phyloP scores from a whole-genome alignment of 2,888 invertebrate genomes.

The Kuschelorhynchus macadamiae region DNA sequence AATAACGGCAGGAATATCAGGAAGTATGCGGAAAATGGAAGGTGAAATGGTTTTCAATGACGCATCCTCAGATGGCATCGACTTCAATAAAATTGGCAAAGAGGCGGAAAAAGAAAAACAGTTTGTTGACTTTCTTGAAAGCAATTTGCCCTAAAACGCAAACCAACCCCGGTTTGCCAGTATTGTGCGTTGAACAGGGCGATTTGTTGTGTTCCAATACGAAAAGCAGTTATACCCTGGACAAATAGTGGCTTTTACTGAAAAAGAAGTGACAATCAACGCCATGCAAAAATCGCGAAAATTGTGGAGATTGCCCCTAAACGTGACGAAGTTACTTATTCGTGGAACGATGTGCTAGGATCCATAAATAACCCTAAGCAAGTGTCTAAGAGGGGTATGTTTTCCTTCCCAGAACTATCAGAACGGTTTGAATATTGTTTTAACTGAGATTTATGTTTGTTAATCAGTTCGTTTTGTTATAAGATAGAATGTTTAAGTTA shows the following conservation, averaged over 20 bases:
- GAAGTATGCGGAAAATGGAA: background rate
- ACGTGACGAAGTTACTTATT: conserved; percentile 20
- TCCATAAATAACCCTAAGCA: conserved; percentile 29
- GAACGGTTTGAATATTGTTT: too few species aligned
- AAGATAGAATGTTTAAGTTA: too few species aligned
- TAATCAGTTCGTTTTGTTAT: too few species aligned
- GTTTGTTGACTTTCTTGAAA: background rate
- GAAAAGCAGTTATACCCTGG: conserved; percentile 36
- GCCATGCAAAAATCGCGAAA: conserved; percentile 42
- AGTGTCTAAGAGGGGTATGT: conserved; percentile 22
- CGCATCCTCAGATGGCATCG: conserved; percentile 23
- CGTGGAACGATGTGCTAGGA: conserved; percentile 29
- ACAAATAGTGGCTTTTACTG: conserved; percentile 23
- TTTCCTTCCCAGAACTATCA: too few species aligned
- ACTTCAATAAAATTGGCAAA: conserved; percentile 19
- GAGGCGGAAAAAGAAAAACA: conserved; percentile 24
- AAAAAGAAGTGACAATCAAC: conserved; percentile 22
- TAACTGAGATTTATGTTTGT: too few species aligned
- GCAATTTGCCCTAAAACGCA: background rate
- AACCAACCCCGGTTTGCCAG: conserved; percentile 16
- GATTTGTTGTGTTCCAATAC: conserved; percentile 16
- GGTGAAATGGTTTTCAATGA: conserved; percentile 11
- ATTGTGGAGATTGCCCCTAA: conserved; percentile 41
- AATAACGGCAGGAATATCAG: background rate
- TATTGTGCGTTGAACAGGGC: conserved; percentile 29